A percentile compares a stretch with the other conserved stretches of the same genome.
phyloP scores from a whole-genome alignment of 2,888 invertebrate species.

The Caenorhabditis sp. region DNA sequence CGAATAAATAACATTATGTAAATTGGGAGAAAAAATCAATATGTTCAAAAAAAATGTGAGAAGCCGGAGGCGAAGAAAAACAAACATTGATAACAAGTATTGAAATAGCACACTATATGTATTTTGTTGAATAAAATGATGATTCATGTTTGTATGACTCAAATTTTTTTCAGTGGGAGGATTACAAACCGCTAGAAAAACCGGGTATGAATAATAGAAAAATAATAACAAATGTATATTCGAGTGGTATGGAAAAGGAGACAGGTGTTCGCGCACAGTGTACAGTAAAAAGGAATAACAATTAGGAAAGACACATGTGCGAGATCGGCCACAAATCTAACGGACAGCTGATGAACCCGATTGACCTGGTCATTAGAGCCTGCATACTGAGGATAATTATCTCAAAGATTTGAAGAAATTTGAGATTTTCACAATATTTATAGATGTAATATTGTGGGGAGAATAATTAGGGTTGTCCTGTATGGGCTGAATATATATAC shows the following conservation, averaged over 20 bases:
- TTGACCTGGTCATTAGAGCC: conserved; percentile 8
- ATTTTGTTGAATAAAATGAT: neutral
- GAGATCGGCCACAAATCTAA: conserved; percentile 14
- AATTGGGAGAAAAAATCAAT: neutral
- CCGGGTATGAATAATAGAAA: neutral
- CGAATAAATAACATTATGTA: neutral
- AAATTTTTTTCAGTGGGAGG: neutral
- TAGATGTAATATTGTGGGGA: conserved; percentile 6
- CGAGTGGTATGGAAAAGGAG: neutral
- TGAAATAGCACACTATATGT: neutral
- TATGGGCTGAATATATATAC: neutral
- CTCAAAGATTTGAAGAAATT: conserved; percentile 18
- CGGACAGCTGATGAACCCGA: conserved; percentile 38
- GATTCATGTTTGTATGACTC: neutral
- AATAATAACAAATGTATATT: neutral
- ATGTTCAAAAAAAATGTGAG: neutral
- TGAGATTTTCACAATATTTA: conserved; percentile 9
- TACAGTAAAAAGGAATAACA: conserved; percentile 8
- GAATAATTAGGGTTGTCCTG: neutral
- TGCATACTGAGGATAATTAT: conserved; percentile 12
- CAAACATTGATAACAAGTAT: neutral
- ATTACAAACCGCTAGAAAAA: neutral
- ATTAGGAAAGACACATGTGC: conserved; percentile 25
- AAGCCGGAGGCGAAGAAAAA: neutral
- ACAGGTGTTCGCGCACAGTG: conserved; percentile 1